phyloP scores from a whole-genome alignment of 23 tunicate genomes.

The Aplidium turbinatum region DNA sequence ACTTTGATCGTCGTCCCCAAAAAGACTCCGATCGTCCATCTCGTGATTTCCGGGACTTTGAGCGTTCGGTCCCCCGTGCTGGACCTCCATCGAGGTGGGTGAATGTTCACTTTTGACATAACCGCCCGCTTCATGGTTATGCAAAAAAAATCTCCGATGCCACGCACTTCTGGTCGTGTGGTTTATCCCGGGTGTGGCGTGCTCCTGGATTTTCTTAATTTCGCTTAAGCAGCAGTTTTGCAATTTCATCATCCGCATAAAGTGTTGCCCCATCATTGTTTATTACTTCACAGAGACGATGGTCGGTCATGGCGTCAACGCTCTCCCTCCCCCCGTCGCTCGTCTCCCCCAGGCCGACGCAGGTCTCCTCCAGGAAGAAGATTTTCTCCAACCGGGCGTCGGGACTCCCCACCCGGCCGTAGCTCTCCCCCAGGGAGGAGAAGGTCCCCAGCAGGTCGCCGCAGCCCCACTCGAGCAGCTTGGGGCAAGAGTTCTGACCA shows the following conservation, averaged over 20 bases:
- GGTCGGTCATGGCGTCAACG: slow-evolving; percentile 40
- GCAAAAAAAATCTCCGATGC: too few relatives aligned
- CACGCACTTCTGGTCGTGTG: too few relatives aligned
- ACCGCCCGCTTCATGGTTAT: too few relatives aligned
- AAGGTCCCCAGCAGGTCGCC: slow-evolving; percentile 71
- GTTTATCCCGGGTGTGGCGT: too few relatives aligned
- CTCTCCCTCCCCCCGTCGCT: slow-evolving; percentile 50
- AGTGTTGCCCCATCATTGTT: not conserved
- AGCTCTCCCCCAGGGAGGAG: slow-evolving; percentile 51
- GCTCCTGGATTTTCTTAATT: not conserved
- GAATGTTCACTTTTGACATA: too few relatives aligned
- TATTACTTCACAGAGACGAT: slow-evolving; percentile 39
- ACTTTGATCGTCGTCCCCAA: slow-evolving; percentile 27
- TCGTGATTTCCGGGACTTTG: slow-evolving; percentile 14
- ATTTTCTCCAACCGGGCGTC: slow-evolving; percentile 78
- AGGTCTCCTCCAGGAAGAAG: slow-evolving; percentile 65
- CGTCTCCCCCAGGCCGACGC: slow-evolving; percentile 73
- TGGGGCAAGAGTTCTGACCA: slow-evolving; percentile 33
- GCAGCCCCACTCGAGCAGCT: slow-evolving; percentile 50
- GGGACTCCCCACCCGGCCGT: slow-evolving; percentile 72
- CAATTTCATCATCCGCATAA: not conserved
- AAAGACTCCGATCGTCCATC: slow-evolving; percentile 20
- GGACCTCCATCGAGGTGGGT: too few relatives aligned
- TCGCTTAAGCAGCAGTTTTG: not conserved
- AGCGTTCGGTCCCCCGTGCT: not conserved